These are phyloP conservation scores for Cyprinella venusta DNA, from an alignment of 2,797 vertebrate genomes.

Conservation along the genomic window DNA sequence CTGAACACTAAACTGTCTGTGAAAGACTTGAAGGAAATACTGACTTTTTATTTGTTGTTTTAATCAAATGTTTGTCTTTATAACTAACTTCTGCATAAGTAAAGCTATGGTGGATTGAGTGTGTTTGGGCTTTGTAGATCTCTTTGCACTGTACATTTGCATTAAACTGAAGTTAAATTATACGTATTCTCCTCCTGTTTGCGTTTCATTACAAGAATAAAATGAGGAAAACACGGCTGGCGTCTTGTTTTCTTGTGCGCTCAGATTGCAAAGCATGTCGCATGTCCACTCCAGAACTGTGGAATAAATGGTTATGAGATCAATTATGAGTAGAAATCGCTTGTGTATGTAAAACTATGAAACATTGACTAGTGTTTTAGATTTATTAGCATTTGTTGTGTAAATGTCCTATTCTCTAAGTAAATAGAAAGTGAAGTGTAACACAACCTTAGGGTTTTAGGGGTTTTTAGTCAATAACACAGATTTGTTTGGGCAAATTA, in stretches of 20 bases:
- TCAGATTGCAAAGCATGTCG: not conserved
- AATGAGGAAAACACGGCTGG: slow-evolving; percentile 52
- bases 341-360: not conserved
- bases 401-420: not conserved
- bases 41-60: slow-evolving; percentile 19
- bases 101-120: slow-evolving; percentile 72
- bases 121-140: slow-evolving; percentile 71
- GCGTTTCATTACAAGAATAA: slow-evolving; percentile 76
- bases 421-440: not conserved
- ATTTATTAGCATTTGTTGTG: not conserved
- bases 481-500: too few relatives aligned
- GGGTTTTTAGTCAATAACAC: too few relatives aligned
- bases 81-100: slow-evolving; percentile 69
- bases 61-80: slow-evolving; percentile 67
- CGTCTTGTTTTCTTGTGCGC: slow-evolving; percentile 19
- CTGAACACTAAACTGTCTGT: slow-evolving; percentile 65
- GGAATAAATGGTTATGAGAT: too few relatives aligned
- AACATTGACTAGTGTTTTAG: not conserved
- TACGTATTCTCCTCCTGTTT: slow-evolving; percentile 71
- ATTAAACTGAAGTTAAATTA: slow-evolving; percentile 69
- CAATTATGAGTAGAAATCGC: not conserved
- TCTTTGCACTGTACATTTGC: slow-evolving; percentile 79
- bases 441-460: too few relatives aligned
- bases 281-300: not conserved
- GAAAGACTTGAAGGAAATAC: slow-evolving; percentile 49